Percentiles rank a stretch among this genome's conserved stretches.
phyloP scores from a whole-genome alignment of 2,888 invertebrate species.

The Cheilosia scutellata region DNA sequence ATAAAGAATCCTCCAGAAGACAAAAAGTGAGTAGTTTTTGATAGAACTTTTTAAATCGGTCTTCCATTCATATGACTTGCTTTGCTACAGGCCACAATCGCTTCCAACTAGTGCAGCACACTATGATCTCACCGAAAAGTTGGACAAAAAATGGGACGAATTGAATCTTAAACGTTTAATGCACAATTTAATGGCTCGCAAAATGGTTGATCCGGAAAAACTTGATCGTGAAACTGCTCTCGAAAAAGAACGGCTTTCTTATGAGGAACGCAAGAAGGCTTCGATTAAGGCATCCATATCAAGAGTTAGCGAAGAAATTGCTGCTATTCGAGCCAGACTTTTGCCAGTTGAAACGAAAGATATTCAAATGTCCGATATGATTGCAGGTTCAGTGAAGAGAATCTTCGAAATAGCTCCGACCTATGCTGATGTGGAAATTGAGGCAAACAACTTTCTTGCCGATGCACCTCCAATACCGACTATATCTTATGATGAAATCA shows the following conservation, averaged over 20 bases:
- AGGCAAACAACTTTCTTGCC: constrained; percentile 77
- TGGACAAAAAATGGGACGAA: constrained; percentile 87
- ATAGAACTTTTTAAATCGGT: not conserved
- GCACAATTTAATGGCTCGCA: constrained; percentile 82
- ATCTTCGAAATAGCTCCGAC: constrained; percentile 77
- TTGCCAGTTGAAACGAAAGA: constrained; percentile 84
- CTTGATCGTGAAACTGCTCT: constrained; percentile 87
- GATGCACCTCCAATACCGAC: constrained; percentile 77
- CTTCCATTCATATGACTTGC: too few species aligned
- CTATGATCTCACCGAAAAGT: constrained; percentile 79
- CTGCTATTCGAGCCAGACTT: constrained; percentile 81
- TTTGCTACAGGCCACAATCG: constrained; percentile 74
- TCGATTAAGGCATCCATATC: constrained; percentile 79
- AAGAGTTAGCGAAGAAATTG: constrained; percentile 80
- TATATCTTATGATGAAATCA: constrained; percentile 81
- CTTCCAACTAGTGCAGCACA: constrained; percentile 70
- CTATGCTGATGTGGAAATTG: constrained; percentile 77
- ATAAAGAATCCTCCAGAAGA: constrained; percentile 71
- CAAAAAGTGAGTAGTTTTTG: constrained; percentile 55
- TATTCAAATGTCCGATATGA: constrained; percentile 81
- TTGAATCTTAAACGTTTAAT: constrained; percentile 88
- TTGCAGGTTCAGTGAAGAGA: constrained; percentile 78
- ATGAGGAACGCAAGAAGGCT: constrained; percentile 82
- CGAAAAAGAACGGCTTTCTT: constrained; percentile 88
- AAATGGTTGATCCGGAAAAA: constrained; percentile 82